Base-by-base conservation (phyloP, 2,113 vertebrate species). In the Pachypanchax playfairii region DNA sequence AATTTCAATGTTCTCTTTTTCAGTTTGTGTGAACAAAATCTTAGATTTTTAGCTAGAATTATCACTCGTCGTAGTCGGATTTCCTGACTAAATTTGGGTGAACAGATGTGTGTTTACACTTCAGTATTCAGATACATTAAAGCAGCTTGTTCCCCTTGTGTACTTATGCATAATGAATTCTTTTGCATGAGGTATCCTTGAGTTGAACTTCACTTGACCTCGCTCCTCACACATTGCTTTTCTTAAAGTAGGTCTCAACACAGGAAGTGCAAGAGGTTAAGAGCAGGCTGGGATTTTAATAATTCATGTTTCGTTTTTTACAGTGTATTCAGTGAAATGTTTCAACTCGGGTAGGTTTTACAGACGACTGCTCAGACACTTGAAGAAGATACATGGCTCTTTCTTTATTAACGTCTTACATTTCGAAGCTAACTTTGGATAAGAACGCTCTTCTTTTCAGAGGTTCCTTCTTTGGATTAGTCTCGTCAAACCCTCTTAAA, bases 181-280 rank as follows among this genome's bases (percentile, higher is more conserved):
- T 60, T 75, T 69, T 65, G 48, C 57, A 65, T 73, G 3, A 75
- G 68, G 49, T 39, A 66, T 71, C 62, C 63, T 82, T 73, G 47
- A 78, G 56, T 20, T 74, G 65, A 71, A 75, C 70, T 69, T 73
- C 12, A 59, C 28, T 51, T 71, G 50, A 71, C 62, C 62, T 8
- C 15, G 8, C 50, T 48, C 39, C 53, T 57, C 15, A 65, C 42
- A 42, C 21, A 14, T 33, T 35, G 26, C 39, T 29, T 62, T 49
- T 71, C 41, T 47, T 41, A 24, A 57, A 65, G 49, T 39, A 62
- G 24, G 31, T 38, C 43, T 63, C 29, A 66, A 63, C 75, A 53
- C 22, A 43, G 14, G n/a, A 77, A 65, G 51, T 44, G 31, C 47
- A 13, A 14, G 24, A 65, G 66, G 47, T 68, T 60, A 48, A 60